Evolutionary conservation across 2,888 invertebrate species (phyloP), one percentile per base, ranked within the genome.

Genomic region (Teinopalpus imperialis): DNA sequence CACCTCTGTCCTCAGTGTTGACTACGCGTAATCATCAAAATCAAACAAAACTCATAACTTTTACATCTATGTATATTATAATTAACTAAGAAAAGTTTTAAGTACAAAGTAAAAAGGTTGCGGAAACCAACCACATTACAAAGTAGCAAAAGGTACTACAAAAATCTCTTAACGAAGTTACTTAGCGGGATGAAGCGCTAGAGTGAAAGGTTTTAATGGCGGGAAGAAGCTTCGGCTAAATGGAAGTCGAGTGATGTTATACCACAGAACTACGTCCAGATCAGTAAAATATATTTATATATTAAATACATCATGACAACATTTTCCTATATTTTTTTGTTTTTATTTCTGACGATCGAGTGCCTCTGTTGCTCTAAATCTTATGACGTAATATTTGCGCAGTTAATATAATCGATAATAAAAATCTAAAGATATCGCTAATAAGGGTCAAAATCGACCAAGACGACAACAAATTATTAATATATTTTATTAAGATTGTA

Each of bases 141-240:
- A 26, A n/a, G 14, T 35, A 43, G 30, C 6, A 20, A 32, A 40
- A 40, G 31, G 30, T 12, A 14, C 16, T 42, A 43, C 52, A 54
- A 62, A 66, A 70, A 63, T 61, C 41, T 45, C 52, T 41, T 66
- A 64, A 66, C 58, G 58, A 67, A 72, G 61, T 65, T n/a, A 61
- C 51, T 57, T 68, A 67, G 63, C 63, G 55, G 54, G 59, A 56
- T 62, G 53, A 56, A 45, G 55, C 49, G 46, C 47, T 45, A 31
- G 10, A 31, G 29, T 8, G 29, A 21, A 2, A 12, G 26, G 50
- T 75, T 74, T 74, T 76, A 79, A 78, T 64, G 64, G 40, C 36
- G 23, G 40, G 32, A 52, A 36, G 29, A 23, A 26, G 43, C 36
- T 36, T 36, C 14, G 2, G 2, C 10, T 29, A 4, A 21, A 34